Evolutionary conservation across 2,113 vertebrate species (phyloP).

Genomic region (Hassar affinis): DNA sequence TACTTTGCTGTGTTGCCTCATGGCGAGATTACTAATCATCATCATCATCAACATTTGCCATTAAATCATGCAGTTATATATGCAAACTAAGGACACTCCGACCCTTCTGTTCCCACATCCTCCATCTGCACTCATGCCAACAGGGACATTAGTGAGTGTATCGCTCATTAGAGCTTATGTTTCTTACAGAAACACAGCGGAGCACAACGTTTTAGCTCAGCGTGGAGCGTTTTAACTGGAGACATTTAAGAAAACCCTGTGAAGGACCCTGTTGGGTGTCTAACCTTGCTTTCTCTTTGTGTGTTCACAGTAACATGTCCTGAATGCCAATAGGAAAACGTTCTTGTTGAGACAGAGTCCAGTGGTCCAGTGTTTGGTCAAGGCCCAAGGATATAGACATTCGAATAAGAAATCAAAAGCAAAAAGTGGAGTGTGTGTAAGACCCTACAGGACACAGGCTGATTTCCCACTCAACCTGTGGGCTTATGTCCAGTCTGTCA

Average conservation of each 20-base stretch:
- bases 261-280: slow-evolving; percentile 9
- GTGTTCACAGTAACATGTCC: slow-evolving; percentile 9
- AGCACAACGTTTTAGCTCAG: slow-evolving; percentile 28
- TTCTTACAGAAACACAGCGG: slow-evolving; percentile 25
- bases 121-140: slow-evolving; percentile 23
- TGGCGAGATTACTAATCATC: neutral
- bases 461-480: slow-evolving; percentile 64
- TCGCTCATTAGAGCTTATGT: slow-evolving; percentile 18
- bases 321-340: slow-evolving; percentile 30
- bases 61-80: neutral
- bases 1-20: neutral
- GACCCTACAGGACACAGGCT: slow-evolving; percentile 47
- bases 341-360: slow-evolving; percentile 16
- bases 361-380: slow-evolving; percentile 21
- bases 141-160: slow-evolving; percentile 2
- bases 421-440: neutral
- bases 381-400: slow-evolving; percentile 10
- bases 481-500: slow-evolving; percentile 68
- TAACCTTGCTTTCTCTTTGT: slow-evolving; percentile 34
- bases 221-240: slow-evolving; percentile 23
- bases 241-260: neutral
- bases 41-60: too few species aligned
- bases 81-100: neutral
- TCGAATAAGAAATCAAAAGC: slow-evolving; percentile 16
- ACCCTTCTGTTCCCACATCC: slow-evolving; percentile 12